Percentiles rank a stretch among this genome's conserved stretches.
These are phyloP conservation scores for Notiomystis cincta DNA, from an alignment of 2,113 vertebrate species.

Conservation along the genomic window DNA sequence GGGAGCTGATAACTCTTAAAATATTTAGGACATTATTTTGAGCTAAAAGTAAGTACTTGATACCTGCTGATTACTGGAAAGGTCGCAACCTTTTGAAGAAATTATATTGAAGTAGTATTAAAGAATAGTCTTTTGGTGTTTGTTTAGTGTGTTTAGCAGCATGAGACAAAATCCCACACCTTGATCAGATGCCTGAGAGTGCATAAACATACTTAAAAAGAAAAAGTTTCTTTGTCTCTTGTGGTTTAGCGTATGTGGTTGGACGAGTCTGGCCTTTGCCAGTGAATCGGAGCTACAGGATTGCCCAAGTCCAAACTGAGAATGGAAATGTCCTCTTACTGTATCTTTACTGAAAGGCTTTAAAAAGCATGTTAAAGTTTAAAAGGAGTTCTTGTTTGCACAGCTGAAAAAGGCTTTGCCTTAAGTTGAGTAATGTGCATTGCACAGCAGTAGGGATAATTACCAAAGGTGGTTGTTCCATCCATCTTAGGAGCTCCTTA, in stretches of 20 bases:
- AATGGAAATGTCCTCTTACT: neutral
- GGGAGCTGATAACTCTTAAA: neutral
- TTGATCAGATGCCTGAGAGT: neutral
- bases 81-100: neutral
- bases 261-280: neutral
- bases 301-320: neutral
- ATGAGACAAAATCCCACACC: neutral
- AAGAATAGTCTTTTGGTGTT: neutral
- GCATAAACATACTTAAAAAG: neutral
- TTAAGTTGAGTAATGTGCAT: neutral
- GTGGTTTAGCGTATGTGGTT: fast-evolving
- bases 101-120: neutral
- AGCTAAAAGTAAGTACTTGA: neutral
- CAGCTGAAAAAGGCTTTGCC: neutral
- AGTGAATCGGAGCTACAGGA: neutral
- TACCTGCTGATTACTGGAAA: neutral
- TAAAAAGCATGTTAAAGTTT: neutral
- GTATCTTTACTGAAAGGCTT: neutral
- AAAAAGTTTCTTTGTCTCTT: neutral
- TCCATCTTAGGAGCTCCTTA: neutral
- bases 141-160: neutral
- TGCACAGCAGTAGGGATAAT: neutral
- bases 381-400: neutral
- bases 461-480: neutral
- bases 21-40: neutral